These are phyloP conservation scores for Drosophila nigrodunni DNA, from an alignment of 1,140 invertebrate species.

Conservation along the genomic window DNA sequence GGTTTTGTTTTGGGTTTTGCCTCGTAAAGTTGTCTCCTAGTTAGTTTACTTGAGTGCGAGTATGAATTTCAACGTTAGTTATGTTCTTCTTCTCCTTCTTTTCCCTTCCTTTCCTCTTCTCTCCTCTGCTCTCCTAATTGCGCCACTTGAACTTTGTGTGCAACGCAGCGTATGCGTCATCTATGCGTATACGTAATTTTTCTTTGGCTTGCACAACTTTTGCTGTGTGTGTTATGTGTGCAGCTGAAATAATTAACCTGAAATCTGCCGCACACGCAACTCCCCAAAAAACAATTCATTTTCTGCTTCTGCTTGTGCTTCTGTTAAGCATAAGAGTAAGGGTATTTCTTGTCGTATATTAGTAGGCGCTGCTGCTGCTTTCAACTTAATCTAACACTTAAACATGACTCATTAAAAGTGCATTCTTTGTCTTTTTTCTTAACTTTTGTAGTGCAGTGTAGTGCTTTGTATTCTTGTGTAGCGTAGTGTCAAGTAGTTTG, in stretches of 20 bases:
- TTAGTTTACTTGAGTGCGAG: constrained; percentile 77
- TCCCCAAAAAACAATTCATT: neutral
- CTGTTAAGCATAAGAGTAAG: neutral
- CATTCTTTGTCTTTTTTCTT: constrained; percentile 16
- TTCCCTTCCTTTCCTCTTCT: constrained; percentile 1
- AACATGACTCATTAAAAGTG: constrained; percentile 31
- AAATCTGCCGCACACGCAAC: constrained; percentile 37
- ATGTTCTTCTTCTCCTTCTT: constrained; percentile 33
- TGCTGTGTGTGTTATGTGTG: constrained; percentile 32
- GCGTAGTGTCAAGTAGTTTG: constrained; percentile 39
- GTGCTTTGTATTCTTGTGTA: constrained; percentile 21
- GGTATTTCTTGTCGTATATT: constrained; percentile 8
- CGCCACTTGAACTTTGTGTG: constrained; percentile 76
- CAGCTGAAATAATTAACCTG: constrained; percentile 71
- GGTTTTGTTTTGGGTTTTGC: constrained; percentile 18
- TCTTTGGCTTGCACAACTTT: constrained; percentile 48
- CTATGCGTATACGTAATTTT: constrained; percentile 68
- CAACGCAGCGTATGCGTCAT: constrained; percentile 78
- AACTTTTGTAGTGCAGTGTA: constrained; percentile 16
- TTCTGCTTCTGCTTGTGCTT: neutral
- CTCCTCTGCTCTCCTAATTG: constrained; percentile 58
- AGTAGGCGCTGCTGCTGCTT: constrained; percentile 1
- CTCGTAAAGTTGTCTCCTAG: constrained; percentile 60
- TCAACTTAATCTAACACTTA: constrained; percentile 43
- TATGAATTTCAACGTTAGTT: constrained; percentile 83